phyloP scores from a whole-genome alignment of 2,797 vertebrate species.

The Pyrocephalus nanus region DNA sequence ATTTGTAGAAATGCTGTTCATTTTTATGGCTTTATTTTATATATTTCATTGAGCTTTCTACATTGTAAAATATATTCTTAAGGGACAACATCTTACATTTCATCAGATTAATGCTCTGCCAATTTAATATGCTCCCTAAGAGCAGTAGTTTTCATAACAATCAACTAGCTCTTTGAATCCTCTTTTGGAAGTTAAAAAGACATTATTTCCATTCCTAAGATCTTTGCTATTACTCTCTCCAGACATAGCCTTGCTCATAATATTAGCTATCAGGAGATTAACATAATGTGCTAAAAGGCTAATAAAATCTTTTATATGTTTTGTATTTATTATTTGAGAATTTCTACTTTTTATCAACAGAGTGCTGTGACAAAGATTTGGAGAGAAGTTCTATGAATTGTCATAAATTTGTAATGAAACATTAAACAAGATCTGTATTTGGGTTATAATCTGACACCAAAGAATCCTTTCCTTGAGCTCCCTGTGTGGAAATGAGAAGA shows the following conservation, averaged over 20 bases:
- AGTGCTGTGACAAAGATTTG: not conserved
- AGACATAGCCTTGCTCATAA: not conserved
- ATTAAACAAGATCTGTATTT: not conserved
- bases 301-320: constrained; percentile 1
- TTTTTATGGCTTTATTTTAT: not conserved
- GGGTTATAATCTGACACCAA: not conserved
- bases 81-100: not conserved
- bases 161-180: not conserved
- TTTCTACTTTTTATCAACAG: not conserved
- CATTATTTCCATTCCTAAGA: constrained; percentile 22
- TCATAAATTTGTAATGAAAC: not conserved
- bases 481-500: not conserved
- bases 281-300: not conserved
- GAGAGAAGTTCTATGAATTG: not conserved
- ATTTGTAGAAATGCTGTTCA: not conserved
- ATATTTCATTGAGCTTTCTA: not conserved
- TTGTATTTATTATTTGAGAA: constrained; percentile 26
- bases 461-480: not conserved
- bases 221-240: constrained; percentile 6
- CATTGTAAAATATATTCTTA: not conserved
- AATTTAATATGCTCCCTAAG: not conserved
- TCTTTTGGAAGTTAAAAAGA: constrained; percentile 14
- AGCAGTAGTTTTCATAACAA: constrained; percentile 10
- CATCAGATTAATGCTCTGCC: not conserved
- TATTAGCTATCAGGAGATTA: constrained; percentile 14